Evolutionary conservation across 2,113 vertebrate species (phyloP), one percentile per base, ranked within the genome.

Genomic region (Pampusana beccarii): DNA sequence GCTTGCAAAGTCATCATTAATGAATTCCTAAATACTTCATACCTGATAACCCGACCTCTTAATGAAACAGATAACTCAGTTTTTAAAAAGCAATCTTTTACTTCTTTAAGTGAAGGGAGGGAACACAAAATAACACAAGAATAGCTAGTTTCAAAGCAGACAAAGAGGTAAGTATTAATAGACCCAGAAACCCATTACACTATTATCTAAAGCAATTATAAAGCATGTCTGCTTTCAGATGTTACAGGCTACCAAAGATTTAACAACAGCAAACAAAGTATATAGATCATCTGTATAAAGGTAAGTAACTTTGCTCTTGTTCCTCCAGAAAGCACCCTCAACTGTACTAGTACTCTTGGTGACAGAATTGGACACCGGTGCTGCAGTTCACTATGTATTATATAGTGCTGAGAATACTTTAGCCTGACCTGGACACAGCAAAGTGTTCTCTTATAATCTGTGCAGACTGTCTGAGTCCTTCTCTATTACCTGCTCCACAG

Each of bases 351-450:
- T 23, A 38, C 3, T 60, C 13, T 15, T 29, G 20, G 28, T 17
- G n/a, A n/a, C 3, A 24, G 17, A 42, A 31, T 2, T 57, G 20
- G 4, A 28, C 23, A 5, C 51, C 25, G 23, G 4, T 42, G 33
- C 21, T 51, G 1, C 16, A 46, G 9, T 14, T 73, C 16, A 10
- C 8, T 53, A 14, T 5, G 5, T 24, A n/a, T 33, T 40, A 46
- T 4, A 51, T 5, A n/a, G 20, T 5, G 7, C 66, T 34, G 36
- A 70, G 29, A 8, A 14, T 8, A 11, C 13, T 16, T 48, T 4
- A 75, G 64, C 16, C 31, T 36, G 16, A 36, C 7, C 6, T 0
- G 0, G 18, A 19, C 24, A n/a, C 17, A 21, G 7, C 29, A 64
- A 33, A 20, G 25, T 26, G 14, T 9, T 40, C 23, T 62, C n/a